Base-by-base conservation (phyloP, 2,797 vertebrate species). In the Hippoglossus hippoglossus region DNA sequence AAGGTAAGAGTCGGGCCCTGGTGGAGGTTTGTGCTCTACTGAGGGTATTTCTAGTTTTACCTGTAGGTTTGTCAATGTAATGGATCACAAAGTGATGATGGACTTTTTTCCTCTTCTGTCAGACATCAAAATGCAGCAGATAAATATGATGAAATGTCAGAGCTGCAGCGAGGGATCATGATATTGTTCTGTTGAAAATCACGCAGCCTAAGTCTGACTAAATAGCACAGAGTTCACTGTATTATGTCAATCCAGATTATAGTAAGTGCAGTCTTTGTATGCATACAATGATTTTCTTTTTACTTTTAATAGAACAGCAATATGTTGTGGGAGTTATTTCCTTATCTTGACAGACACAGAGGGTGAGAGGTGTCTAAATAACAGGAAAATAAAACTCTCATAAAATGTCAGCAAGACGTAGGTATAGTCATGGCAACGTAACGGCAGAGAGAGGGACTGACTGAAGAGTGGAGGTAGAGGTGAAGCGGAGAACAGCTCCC, bases 381-480 rank as follows among this genome's bases (percentile, higher is more conserved):
- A 51, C 53, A 34, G 44, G 16, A 18, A 61, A 57, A 78, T 44
- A 50, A 56, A 3, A 57, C 7, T 66, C 9, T 11, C 19, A 19
- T 31, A 10, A 56, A 56, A 59, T 73, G 50, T 58, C 59, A 64
- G 57, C 36, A 54, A 62, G 54, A 71, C 25, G 64, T 25, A 24
- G 39, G 26, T 76, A 53, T 49, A 63, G 51, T 61, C 70, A 63
- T 59, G 56, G 55, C 47, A 80, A 73, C 75, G 49, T 3, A 49
- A 59, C 11, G 47, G 61, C 39, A 72, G 25, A 21, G 50, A 63
- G 44, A 63, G 44, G 31, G 13, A 52, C 24, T 28, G 57, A 56
- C 39, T 15, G 6, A 68, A 26, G 22, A 52, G 6, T 5, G 26
- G n/a, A 53, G 34, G 57, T 24, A 61, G 31, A 63, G 41, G 19